Conservation (phyloP, 2,797 vertebrate genomes). For the Muscicapa striata region DNA sequence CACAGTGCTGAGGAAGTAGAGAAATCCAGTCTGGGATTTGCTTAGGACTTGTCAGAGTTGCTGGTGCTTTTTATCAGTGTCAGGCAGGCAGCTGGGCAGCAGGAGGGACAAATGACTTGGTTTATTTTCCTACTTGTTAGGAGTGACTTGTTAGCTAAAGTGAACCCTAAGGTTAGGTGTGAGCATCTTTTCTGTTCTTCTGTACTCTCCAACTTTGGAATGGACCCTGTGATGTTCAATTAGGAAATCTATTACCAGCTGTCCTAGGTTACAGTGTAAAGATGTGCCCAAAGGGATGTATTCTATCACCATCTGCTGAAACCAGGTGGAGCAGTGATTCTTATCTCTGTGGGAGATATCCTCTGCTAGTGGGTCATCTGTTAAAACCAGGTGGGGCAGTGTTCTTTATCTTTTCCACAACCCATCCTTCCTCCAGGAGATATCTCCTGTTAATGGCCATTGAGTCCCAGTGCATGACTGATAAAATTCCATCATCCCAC, state of each 20-base stretch:
- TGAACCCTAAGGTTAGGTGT: not conserved
- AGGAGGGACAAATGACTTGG: not conserved
- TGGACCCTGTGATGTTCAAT: not conserved
- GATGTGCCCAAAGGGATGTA: no score
- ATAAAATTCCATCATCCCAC: no score
- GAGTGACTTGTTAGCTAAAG: not conserved
- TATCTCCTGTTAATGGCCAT: no score
- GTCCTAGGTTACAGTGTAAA: no score
- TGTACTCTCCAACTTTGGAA: not conserved
- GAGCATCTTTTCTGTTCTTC: not conserved
- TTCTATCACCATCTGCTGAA: no score
- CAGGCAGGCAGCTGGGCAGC: not conserved
- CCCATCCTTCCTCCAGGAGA: no score
- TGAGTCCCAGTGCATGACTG: no score
- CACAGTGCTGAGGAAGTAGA: not conserved
- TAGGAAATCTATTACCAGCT: not conserved
- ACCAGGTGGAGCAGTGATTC: no score
- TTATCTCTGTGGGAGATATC: no score
- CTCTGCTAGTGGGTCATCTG: no score
- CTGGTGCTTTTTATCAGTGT: not conserved
- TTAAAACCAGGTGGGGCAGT: no score
- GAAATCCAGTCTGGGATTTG: conserved; percentile 28
- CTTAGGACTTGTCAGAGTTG: not conserved
- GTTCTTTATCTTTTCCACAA: no score
- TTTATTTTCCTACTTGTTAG: not conserved